Percentiles rank a stretch among this genome's conserved stretches.
Conservation (phyloP, 2,113 vertebrate genomes). For the Pungitius pungitius region DNA sequence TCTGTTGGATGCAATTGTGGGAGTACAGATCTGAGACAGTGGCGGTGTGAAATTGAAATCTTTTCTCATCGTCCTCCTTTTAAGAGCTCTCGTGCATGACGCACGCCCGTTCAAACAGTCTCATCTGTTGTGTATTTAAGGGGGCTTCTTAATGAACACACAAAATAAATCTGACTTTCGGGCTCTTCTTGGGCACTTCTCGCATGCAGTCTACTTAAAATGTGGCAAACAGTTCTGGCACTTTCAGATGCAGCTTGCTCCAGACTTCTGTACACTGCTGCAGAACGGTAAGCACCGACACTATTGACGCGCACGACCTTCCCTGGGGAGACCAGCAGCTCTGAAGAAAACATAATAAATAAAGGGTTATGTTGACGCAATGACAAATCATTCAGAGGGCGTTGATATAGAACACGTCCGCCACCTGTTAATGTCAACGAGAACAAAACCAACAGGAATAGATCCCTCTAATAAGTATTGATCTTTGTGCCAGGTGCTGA, state of each 20-base stretch:
- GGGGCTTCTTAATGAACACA: conserved; percentile 16
- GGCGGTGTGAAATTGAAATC: conserved; percentile 9
- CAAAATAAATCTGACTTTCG: conserved; percentile 22
- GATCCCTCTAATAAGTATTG: neutral
- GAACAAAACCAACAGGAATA: neutral
- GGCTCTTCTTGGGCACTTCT: neutral
- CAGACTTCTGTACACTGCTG: conserved; percentile 10
- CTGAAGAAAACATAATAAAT: neutral
- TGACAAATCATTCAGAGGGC: neutral
- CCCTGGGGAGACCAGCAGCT: neutral
- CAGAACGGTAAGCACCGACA: neutral
- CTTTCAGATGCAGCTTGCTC: neutral
- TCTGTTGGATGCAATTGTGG: conserved; percentile 17
- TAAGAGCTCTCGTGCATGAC: neutral
- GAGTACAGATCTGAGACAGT: conserved; percentile 41
- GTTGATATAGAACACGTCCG: neutral
- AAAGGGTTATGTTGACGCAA: neutral
- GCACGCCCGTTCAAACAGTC: neutral
- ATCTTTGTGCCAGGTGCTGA: neutral
- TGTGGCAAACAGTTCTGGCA: conserved; percentile 6
- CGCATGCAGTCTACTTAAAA: neutral
- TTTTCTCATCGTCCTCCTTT: conserved; percentile 10
- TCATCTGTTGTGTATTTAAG: conserved; percentile 11
- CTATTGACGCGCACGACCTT: neutral
- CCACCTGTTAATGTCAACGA: neutral